Conservation (phyloP, 2,888 invertebrate genomes). For the Scaptomyza caliginosa region DNA sequence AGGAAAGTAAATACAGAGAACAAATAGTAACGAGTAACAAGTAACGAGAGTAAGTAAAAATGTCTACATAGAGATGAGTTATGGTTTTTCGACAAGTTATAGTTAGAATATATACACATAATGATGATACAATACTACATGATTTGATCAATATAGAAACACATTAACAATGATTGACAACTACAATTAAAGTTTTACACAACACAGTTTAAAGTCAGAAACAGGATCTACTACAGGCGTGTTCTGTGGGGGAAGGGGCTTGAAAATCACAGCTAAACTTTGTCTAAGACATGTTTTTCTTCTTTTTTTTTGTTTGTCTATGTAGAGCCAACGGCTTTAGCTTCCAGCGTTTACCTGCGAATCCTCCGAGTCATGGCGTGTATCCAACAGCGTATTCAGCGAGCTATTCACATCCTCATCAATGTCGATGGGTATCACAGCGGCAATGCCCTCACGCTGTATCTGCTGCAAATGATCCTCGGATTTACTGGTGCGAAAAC, state of each 20-base stretch:
- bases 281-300: background rate
- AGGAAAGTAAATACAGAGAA: constrained; percentile 39
- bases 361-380: constrained; percentile 86
- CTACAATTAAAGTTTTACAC: constrained; percentile 6
- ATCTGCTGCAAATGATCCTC: constrained; percentile 94
- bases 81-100: background rate
- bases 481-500: constrained; percentile 94
- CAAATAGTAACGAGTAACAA: constrained; percentile 44
- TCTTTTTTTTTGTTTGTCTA: background rate
- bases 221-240: constrained; percentile 25
- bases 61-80: constrained; percentile 3
- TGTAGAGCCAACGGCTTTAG: background rate
- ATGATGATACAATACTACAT: constrained; percentile 16
- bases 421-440: constrained; percentile 93
- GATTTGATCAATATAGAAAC: constrained; percentile 33
- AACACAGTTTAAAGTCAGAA: background rate
- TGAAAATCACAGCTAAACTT: background rate
- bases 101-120: constrained; percentile 6
- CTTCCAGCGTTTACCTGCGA: constrained; percentile 81
- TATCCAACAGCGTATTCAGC: constrained; percentile 94
- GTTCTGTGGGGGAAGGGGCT: constrained; percentile 14
- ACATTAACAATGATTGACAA: constrained; percentile 11
- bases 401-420: constrained; percentile 97
- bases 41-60: constrained; percentile 32
- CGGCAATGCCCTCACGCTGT: constrained; percentile 87